Percentiles rank a stretch among this genome's conserved stretches.
Evolutionary conservation across 2,113 vertebrate genomes (phyloP).

Genomic region (Tangachromis dhanisi): DNA sequence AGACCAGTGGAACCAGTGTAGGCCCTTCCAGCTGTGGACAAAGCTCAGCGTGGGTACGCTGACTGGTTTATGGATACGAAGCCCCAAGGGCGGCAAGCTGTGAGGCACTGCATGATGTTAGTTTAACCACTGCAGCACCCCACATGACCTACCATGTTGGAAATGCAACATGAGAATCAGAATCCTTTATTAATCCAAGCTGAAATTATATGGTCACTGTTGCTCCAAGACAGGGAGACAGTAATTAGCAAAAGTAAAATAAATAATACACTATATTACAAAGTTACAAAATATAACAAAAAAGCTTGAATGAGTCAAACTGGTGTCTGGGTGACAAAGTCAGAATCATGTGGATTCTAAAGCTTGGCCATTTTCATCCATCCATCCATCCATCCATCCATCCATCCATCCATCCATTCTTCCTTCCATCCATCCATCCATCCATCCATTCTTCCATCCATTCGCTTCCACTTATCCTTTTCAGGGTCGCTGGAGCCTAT

Average conservation of each 20-base stretch:
- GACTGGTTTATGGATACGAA: neutral
- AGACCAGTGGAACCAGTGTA: neutral
- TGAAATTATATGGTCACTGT: neutral
- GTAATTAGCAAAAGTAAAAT: neutral
- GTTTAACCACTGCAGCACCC: neutral
- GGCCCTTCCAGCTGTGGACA: neutral
- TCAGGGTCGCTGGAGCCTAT: neutral
- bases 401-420: no score
- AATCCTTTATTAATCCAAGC: neutral
- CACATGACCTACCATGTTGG: neutral
- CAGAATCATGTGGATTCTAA: neutral
- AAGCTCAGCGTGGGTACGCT: neutral
- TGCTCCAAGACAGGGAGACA: neutral
- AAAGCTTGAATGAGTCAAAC: neutral
- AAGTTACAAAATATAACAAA: neutral
- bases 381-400: neutral
- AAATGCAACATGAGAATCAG: neutral
- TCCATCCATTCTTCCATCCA: neutral
- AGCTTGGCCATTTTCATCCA: neutral
- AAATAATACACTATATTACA: neutral
- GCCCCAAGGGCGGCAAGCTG: neutral
- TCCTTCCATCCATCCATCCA: no score
- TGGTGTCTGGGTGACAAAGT: neutral
- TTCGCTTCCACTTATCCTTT: neutral
- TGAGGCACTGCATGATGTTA: neutral